Evolutionary conservation across 2,113 vertebrate genomes (phyloP).

Genomic region (Gavialis gangeticus): DNA sequence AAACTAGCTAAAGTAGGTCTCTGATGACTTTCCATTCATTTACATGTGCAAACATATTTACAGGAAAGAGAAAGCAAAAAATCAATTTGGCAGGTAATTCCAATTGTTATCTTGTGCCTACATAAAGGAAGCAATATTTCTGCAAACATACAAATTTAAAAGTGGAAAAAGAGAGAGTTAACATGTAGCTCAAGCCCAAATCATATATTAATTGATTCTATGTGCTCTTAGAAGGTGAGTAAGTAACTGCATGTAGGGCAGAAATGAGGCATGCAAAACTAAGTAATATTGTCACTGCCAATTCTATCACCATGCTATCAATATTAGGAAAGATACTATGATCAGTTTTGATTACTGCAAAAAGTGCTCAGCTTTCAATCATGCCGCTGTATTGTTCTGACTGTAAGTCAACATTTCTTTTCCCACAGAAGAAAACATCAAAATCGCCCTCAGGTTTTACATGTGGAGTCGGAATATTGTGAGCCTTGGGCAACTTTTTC

Average conservation of each 20-base stretch:
- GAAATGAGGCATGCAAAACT: not conserved
- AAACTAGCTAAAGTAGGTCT: too few species aligned
- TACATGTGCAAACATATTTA: not conserved
- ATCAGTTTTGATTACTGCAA: not conserved
- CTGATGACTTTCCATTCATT: not conserved
- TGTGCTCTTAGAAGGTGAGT: not conserved
- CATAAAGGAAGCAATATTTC: not conserved
- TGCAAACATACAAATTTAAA: not conserved
- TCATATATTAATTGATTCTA: not conserved
- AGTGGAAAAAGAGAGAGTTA: slow-evolving; percentile 32
- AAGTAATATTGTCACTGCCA: not conserved
- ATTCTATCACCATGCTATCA: not conserved
- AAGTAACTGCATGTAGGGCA: not conserved
- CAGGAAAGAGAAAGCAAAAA: not conserved
- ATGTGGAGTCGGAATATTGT: too few species aligned
- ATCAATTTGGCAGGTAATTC: not conserved
- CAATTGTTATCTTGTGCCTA: not conserved
- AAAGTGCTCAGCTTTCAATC: not conserved
- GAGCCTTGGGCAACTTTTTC: too few species aligned
- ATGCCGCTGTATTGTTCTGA: not conserved
- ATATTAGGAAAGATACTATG: not conserved
- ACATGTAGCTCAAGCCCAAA: not conserved
- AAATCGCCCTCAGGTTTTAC: too few species aligned
- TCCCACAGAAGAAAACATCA: too few species aligned
- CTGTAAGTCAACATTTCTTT: too few species aligned